Conservation (phyloP, 2,888 invertebrate genomes). For the Eupeodes luniger region DNA sequence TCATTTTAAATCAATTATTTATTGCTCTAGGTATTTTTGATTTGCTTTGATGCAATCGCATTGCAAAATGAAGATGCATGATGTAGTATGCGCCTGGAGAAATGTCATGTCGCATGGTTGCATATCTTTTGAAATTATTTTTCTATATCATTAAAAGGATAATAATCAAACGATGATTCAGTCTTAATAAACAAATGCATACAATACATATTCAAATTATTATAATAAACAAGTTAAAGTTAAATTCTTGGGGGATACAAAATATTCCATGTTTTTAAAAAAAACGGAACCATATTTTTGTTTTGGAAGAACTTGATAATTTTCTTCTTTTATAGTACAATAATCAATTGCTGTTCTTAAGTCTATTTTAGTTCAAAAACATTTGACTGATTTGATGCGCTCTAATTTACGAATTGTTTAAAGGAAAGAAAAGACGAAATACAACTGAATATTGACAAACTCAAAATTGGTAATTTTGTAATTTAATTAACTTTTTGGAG, state of each 20-base stretch:
- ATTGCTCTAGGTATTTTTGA: slow-evolving; percentile 6
- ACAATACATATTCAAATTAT: neutral
- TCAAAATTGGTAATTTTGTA: too few species aligned
- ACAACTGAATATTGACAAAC: too few species aligned
- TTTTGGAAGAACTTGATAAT: too few species aligned
- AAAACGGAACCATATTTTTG: too few species aligned
- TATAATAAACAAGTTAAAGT: slow-evolving; percentile 1
- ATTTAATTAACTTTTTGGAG: too few species aligned
- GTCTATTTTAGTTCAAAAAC: too few species aligned
- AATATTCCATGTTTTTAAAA: too few species aligned
- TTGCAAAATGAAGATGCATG: neutral
- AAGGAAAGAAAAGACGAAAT: too few species aligned
- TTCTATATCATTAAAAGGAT: neutral
- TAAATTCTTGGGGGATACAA: neutral
- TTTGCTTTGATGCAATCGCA: slow-evolving; percentile 34
- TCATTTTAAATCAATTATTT: slow-evolving; percentile 6
- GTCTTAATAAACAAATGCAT: neutral
- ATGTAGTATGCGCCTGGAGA: slow-evolving; percentile 14
- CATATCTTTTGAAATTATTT: neutral
- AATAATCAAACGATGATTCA: neutral
- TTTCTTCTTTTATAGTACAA: too few species aligned
- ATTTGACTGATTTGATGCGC: too few species aligned
- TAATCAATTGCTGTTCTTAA: too few species aligned
- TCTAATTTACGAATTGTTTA: too few species aligned
- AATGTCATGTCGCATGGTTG: neutral